Conservation (phyloP, 2,888 invertebrate genomes). For the Blastobasis adustella region DNA sequence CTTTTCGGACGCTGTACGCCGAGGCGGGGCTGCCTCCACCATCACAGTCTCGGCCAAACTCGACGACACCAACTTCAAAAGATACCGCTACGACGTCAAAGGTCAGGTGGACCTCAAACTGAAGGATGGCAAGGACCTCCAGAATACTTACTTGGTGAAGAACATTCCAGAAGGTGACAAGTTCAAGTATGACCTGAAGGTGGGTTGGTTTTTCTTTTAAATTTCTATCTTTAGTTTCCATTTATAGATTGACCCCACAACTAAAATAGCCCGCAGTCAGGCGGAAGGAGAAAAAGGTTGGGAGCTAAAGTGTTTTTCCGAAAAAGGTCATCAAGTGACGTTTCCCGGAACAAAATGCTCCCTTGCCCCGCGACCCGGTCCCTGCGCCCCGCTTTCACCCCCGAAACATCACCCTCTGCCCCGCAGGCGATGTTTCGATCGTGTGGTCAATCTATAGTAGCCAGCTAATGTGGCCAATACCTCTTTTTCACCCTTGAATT, state of each 20-base stretch:
- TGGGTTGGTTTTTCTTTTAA: conserved; percentile 12
- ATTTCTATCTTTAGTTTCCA: not conserved
- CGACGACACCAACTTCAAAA: conserved; percentile 40
- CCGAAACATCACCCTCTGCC: too few species aligned
- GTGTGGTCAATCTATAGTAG: too few species aligned
- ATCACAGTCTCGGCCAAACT: conserved; percentile 50
- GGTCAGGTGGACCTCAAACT: conserved; percentile 46
- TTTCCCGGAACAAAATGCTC: too few species aligned
- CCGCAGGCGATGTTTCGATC: too few species aligned
- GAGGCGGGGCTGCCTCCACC: conserved; percentile 46
- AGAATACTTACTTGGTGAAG: conserved; percentile 41
- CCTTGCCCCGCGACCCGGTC: too few species aligned
- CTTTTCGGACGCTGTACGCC: conserved; percentile 48
- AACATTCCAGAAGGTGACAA: conserved; percentile 39
- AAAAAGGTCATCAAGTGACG: too few species aligned
- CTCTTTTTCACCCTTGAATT: too few species aligned
- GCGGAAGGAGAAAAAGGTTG: too few species aligned
- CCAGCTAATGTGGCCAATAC: too few species aligned
- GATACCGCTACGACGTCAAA: conserved; percentile 40
- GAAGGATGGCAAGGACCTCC: conserved; percentile 46
- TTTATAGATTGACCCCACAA: not conserved
- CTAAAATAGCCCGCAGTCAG: too few species aligned
- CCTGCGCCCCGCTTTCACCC: too few species aligned
- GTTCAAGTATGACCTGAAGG: conserved; percentile 49
- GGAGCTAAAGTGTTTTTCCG: too few species aligned